Evolutionary conservation across 2,113 vertebrate genomes (phyloP), one percentile per base, ranked within the genome.

Genomic region (Madoqua kirkii): DNA sequence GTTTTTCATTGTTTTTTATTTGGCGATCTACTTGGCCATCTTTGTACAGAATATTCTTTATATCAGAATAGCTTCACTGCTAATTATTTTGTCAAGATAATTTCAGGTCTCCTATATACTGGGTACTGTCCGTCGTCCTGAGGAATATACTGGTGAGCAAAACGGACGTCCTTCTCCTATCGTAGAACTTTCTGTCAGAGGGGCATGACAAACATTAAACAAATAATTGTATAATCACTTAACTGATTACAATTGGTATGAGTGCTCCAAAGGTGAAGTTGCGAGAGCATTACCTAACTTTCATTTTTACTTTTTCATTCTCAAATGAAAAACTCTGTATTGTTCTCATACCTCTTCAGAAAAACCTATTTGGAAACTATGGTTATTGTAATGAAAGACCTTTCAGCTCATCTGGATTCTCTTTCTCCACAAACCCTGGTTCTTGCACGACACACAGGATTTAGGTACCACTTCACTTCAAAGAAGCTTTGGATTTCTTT

Each of bases 401-500:
- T 52, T 89, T 57, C 87, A 52, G n/a, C 31, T 92, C 43, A 59
- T 85, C 57, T 92, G 57, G 11, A 59, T 84, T 85, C 29, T 89
- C 15, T 96, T 55, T 57, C 25, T 52, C 50, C 4, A 31, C 10
- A 84, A 29, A 6, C 54, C 12, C 31, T 43, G 50, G 87, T 33
- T 93, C 40, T 25, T 52, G 45, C 25, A 54, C 14, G 17, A n/a
- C 57, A 67, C 21, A 40, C 50, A 76, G 6, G 27, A 83, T 84
- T 87, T 76, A 27, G 33, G 36, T 64, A 43, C 54, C 54, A 87
- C 50, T 62, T 88, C 67, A 89, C 57, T 89, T 89, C 50, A 94
- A 59, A 95, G 50, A 97, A 93, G 79, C 54, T 45, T 45, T 87
- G 23, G 15, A 52, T 91, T 91, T 87, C 50, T 93, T 93, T 95